Base-by-base conservation (phyloP, 2,797 vertebrate genomes). In the Threskiornis aethiopicus region DNA sequence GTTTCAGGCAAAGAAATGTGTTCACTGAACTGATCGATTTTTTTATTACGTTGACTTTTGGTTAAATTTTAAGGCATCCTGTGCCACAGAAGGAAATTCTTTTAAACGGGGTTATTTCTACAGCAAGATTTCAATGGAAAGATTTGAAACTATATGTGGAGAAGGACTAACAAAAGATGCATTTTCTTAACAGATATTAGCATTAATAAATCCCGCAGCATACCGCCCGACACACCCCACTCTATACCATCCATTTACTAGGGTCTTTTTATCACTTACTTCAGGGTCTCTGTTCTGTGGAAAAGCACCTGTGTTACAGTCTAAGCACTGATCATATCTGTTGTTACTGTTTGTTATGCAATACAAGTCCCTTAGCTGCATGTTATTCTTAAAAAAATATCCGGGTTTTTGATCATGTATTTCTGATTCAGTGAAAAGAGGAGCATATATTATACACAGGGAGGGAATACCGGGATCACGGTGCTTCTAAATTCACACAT, bases 1-100 rank as follows among this genome's bases (percentile, higher is more conserved):
- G 78, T 92, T 95, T 41, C 84, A 95, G 72, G 87, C 79, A 95
- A 59, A 91, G 65, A 65, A 96, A 87, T 20, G 75, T 73, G 54
- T 12, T 86, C 93, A 91, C 57, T 94, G 90, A 92, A 91, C 81
- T 89, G 90, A 96, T 95, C 81, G 44, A 92, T 95, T 91, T 51
- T 82, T 80, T 81, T 91, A 91, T 72, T 79, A 71, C 0, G 0
- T 62, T 81, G 84, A 89, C 31, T 91, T 87, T 71, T 33, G 65
- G 86, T 81, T 91, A 59, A 37, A 85, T 89, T 77, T 91, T 73
- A 80, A 90, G 71, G 59, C 35, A 3, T 20, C 52, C 39, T 73
- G 35, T 66, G 84, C 42, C 67, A 71, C 28, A 19, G 21, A 70
- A 78, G 29, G 29, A 55, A 67, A 93, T 91, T 65, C 11, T 93